Percentiles rank a stretch among this genome's conserved stretches.
Evolutionary conservation across 2,113 vertebrate species (phyloP).

Genomic region (Rissa tridactyla): DNA sequence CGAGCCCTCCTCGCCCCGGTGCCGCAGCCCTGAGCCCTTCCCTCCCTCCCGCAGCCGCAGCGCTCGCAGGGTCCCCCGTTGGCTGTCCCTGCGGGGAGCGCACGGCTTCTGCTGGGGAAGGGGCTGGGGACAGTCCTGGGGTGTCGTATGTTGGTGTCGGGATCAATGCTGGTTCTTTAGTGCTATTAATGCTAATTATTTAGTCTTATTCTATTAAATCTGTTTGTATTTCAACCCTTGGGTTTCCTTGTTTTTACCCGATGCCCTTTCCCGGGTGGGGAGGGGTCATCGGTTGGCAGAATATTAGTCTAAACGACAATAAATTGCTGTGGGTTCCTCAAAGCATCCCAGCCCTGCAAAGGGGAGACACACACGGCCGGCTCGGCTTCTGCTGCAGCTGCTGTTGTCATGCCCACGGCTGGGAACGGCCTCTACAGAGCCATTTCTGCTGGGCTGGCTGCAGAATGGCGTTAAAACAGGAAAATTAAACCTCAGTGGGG

Average conservation of each 20-base stretch:
- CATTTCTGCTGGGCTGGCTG: neutral
- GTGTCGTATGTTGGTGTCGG: neutral
- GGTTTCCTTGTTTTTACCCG: neutral
- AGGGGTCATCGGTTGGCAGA: neutral
- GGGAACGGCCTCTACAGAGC: neutral
- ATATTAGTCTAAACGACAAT: neutral
- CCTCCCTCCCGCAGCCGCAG: too few relatives aligned
- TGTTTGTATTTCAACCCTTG: neutral
- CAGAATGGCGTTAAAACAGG: neutral
- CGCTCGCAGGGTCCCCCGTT: too few relatives aligned
- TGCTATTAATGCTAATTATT: neutral
- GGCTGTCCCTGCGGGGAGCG: too few relatives aligned
- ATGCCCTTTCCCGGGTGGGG: neutral
- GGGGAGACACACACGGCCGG: too few relatives aligned
- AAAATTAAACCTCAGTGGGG: neutral
- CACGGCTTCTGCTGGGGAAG: too few relatives aligned
- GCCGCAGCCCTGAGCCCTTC: too few relatives aligned
- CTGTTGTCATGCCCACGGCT: neutral
- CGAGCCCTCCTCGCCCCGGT: too few relatives aligned
- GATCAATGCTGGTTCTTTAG: neutral
- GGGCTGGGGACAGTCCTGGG: too few relatives aligned
- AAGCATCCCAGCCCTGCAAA: too few relatives aligned
- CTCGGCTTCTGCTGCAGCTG: neutral
- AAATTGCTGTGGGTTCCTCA: neutral
- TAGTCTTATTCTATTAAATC: neutral